Base-by-base conservation (phyloP, 2,888 invertebrate species). In the Isotomurus palustris region DNA sequence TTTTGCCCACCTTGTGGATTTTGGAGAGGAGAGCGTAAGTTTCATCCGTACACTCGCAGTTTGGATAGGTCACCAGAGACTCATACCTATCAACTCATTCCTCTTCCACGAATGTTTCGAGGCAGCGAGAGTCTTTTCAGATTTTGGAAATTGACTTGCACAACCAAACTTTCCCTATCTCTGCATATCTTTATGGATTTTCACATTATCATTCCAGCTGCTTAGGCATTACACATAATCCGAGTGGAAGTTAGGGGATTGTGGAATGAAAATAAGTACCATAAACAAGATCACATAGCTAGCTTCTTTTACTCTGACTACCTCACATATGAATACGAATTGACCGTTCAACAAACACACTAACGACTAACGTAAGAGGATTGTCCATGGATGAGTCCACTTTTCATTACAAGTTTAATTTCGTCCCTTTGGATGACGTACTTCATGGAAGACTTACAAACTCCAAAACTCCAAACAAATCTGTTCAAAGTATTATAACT, bases 1-100 rank as follows among this genome's bases (percentile, higher is more conserved):
- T 50, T 50, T 36, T 22, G 25, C 59, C 36, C 55, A 59, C 59
- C 54, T 58, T 58, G 58, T 55, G 27, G 40, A 40, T 59, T n/a
- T 47, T 14, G 35, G 10, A 45, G 27, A 59, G 54, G 54, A n/a
- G n/a, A n/a, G n/a, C n/a, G n/a, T n/a, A n/a, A n/a, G n/a, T n/a
- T n/a, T n/a, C n/a, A n/a, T n/a, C n/a, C n/a, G n/a, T 53, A 48
- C 53, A 36, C 27, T 59, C 50, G 47, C 45, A 51, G 5, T 59
- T 56, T 51, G 56, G 53, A 64, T 64, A 53, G 64, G 64, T 58
- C 64, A 64, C 64, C 28, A 48, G 64, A 62, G 64, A 64, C 61
- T 19, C 54, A 61, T 64, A 58, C 54, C 58, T 54, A 61, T 59
- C 61, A 48, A 45, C 56, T 55, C 53, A 29, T 55, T 53, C 47